phyloP scores from a whole-genome alignment of 2,888 invertebrate genomes.

The Ephialtes manifestator region DNA sequence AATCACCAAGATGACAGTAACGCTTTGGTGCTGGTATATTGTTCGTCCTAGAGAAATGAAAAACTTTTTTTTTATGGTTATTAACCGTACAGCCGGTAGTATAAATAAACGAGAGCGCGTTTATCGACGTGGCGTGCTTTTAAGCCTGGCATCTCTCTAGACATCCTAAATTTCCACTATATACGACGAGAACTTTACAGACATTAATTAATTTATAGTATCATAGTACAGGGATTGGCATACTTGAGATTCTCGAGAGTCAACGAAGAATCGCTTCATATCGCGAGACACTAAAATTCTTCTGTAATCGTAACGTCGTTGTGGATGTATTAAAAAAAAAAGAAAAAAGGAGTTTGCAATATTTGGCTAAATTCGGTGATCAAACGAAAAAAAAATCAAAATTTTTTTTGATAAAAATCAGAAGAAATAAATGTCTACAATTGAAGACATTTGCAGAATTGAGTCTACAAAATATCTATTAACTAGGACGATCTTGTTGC shows the following conservation, averaged over 20 bases:
- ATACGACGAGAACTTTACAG: background rate
- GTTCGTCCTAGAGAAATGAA: constrained; percentile 31
- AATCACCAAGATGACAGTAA: constrained; percentile 57
- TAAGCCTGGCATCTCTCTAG: constrained; percentile 21
- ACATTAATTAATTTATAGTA: constrained; percentile 34
- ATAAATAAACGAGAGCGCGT: constrained; percentile 26
- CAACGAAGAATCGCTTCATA: background rate
- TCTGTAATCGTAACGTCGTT: background rate
- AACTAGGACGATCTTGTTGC: too few species aligned
- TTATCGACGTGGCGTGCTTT: constrained; percentile 53
- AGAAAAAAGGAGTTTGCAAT: too few species aligned
- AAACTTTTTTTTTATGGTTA: constrained; percentile 60
- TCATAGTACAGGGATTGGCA: background rate
- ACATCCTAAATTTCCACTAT: constrained; percentile 3
- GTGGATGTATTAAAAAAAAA: too few species aligned
- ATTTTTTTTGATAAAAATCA: too few species aligned
- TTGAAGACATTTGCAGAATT: too few species aligned
- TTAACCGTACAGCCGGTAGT: constrained; percentile 42
- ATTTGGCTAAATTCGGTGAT: too few species aligned
- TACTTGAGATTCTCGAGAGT: background rate
- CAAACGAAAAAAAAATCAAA: too few species aligned
- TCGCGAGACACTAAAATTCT: too few species aligned
- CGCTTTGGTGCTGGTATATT: constrained; percentile 26
- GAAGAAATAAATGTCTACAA: too few species aligned
- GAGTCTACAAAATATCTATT: background rate